Base-by-base conservation (phyloP, 2,888 invertebrate species). In the Criorhina ranunculi region DNA sequence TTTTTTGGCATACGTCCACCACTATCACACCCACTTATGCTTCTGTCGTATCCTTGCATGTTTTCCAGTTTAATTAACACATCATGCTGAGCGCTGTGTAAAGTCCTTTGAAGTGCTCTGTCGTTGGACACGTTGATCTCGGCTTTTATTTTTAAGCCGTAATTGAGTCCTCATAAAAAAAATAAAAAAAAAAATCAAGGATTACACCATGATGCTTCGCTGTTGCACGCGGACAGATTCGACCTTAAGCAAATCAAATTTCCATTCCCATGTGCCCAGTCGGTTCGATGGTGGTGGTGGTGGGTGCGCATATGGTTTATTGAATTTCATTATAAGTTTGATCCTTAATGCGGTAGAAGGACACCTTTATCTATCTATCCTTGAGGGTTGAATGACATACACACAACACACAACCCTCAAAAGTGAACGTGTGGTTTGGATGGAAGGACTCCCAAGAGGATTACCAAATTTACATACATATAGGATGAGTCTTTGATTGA, bases 121-220 rank as follows among this genome's bases (percentile, higher is more conserved):
- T 31, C 53, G 24, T 19, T 12, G 42, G 15, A 55, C 62, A 69
- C 57, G 49, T 55, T 75, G 51, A 67, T 55, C 60, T 44, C 12
- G 67, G 81, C 64, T 82, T 82, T 77, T 53, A 24, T 24, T 24
- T 24, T 73, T 24, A 40, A 69, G 57, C 29, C 46, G 62, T 81
- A 75, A 69, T 81, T 81, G 67, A 75, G 80, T 75, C 75, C n/a
- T 75, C 69, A n/a, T n/a, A n/a, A n/a, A n/a, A n/a, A n/a, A n/a
- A n/a, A n/a, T n/a, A n/a, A n/a, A n/a, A n/a, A 75, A 69, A 75
- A 64, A 81, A 75, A 75, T 67, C 49, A 57, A 62, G 80, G 80
- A 81, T 81, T 69, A 81, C 75, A 69, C 49, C 35, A 72, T 46
- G 60, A 46, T 46, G 40, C 29, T 31, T n/a, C n/a, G n/a, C n/a